Evolutionary conservation across 2,113 vertebrate genomes (phyloP), one percentile per base, ranked within the genome.

Genomic region (Rostratula benghalensis): DNA sequence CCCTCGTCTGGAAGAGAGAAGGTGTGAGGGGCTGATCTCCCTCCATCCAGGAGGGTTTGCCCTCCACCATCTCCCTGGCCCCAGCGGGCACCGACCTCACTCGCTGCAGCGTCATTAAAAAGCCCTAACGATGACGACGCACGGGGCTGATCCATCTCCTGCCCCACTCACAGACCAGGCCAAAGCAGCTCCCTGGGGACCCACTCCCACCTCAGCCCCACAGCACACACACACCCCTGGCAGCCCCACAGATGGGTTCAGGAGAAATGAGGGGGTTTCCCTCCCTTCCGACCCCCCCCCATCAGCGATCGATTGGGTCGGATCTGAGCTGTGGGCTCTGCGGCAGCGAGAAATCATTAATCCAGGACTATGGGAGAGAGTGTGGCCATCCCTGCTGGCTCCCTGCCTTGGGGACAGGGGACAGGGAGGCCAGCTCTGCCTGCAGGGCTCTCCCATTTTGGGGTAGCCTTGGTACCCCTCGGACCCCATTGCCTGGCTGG

Each of bases 1-100:
- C 99, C 99, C 91, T 99, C 99, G 2, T 99, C 99, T 99, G 98
- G 23, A 96, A 73, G 64, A 89, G 28, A 92, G 6, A 45, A 15
- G 5, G 1, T 10, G 30, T 0, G 1, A 64, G 64, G 31, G 18
- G 53, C 51, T 45, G 73, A 41, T 33, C 17, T 22, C 33, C 43
- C 51, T 53, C 43, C 45, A 21, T 6, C 51, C 8, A 5, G 57
- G 27, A 64, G 13, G 2, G 2, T 4, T 41, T 37, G 15, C 61
- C 68, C 80, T 56, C 54, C 1, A 7, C 67, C 46, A 12, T 12
- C 73, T 25, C 41, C 78, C 63, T 2, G 0, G 7, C 13, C 31
- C 20, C 21, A 0, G 3, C 76, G 35, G 54, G 41, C 54, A 23
- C 60, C 0, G 11, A 67, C 61, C 75, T 51, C 13, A 2, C 48